A percentile compares a stretch with the other conserved stretches of the same genome.
These are phyloP conservation scores for Gallinago undulata DNA, from an alignment of 2,113 vertebrate genomes.

Conservation along the genomic window DNA sequence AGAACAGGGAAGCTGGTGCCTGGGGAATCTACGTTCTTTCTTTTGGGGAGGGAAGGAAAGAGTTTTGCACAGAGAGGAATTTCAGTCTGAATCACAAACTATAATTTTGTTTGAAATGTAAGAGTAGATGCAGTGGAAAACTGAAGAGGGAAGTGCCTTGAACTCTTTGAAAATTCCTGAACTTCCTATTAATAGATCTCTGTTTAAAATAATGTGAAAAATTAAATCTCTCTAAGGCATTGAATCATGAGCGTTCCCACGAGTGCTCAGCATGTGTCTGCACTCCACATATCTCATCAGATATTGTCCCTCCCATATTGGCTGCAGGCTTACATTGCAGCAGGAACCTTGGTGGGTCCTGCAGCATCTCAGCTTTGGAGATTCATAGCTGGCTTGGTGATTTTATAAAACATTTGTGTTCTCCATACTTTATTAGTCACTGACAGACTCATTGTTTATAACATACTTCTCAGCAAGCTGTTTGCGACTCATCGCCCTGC, in stretches of 20 bases:
- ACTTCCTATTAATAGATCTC: slow-evolving; percentile 39
- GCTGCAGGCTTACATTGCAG: slow-evolving; percentile 2
- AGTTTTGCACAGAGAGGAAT: background rate
- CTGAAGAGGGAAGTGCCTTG: slow-evolving; percentile 20
- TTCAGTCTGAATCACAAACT: background rate
- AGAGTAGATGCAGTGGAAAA: background rate
- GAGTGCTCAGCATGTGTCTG: background rate
- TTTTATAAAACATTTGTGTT: slow-evolving; percentile 72
- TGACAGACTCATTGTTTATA: slow-evolving; percentile 77
- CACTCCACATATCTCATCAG: background rate
- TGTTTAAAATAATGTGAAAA: slow-evolving; percentile 52
- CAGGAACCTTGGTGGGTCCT: background rate
- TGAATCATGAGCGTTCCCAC: slow-evolving; percentile 2
- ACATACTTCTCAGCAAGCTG: slow-evolving; percentile 77
- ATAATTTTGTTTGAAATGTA: background rate
- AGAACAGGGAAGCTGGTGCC: background rate
- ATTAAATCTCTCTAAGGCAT: slow-evolving; percentile 17
- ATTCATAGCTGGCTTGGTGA: slow-evolving; percentile 63
- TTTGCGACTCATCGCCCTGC: slow-evolving; percentile 75
- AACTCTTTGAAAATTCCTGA: slow-evolving; percentile 44
- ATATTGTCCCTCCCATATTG: background rate
- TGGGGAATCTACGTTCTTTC: background rate
- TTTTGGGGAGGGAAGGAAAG: background rate
- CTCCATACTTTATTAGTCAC: slow-evolving; percentile 74
- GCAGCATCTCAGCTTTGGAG: slow-evolving; percentile 36